Evolutionary conservation across 2,113 vertebrate genomes (phyloP).

Genomic region (Nansenia antarctica): DNA sequence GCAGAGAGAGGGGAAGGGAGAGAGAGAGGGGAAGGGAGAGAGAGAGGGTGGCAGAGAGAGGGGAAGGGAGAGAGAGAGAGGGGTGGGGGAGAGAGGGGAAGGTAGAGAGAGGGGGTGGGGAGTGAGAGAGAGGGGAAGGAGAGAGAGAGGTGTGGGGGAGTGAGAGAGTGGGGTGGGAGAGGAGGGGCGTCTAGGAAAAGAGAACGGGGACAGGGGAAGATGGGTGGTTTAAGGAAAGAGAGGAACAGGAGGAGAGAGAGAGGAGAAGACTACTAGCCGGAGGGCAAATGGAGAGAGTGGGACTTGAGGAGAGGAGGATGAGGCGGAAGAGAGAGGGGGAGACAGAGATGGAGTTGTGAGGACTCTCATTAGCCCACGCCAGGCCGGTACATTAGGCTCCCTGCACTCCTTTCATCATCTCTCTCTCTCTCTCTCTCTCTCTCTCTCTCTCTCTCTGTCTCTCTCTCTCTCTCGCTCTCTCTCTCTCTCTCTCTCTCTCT

Average conservation of each 20-base stretch:
- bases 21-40: not conserved
- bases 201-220: slow-evolving; percentile 4
- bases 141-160: slow-evolving; percentile 6
- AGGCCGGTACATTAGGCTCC: slow-evolving; percentile 53
- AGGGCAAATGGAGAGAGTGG: not conserved
- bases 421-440: slow-evolving; percentile 46
- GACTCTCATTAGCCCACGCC: slow-evolving; percentile 64
- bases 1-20: not conserved
- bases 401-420: slow-evolving; percentile 15
- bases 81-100: not conserved
- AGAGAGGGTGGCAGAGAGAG: slow-evolving; percentile 29
- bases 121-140: not conserved
- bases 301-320: not conserved
- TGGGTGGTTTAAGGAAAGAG: not conserved
- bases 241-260: not conserved
- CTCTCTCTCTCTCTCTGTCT: slow-evolving; percentile 46
- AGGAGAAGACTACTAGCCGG: not conserved
- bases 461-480: not conserved
- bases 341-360: slow-evolving; percentile 3
- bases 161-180: not conserved
- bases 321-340: not conserved
- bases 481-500: not conserved
- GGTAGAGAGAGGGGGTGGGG: not conserved
- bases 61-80: slow-evolving; percentile 21
- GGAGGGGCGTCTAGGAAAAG: not conserved